Evolutionary conservation across 2,797 vertebrate genomes (phyloP).

Genomic region (Enteromius thamalakanensis): DNA sequence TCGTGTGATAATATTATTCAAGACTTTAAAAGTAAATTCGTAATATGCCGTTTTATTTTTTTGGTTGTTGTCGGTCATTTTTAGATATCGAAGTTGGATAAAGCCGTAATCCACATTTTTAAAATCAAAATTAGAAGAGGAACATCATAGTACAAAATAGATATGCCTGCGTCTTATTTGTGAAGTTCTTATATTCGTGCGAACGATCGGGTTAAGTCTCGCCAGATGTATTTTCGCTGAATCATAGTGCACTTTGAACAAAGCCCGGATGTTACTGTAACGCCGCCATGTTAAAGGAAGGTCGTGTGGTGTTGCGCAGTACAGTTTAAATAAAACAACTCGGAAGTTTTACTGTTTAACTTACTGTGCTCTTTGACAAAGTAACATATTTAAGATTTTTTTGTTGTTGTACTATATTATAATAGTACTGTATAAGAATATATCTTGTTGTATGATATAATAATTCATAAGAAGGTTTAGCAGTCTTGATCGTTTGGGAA

Average conservation of each 20-base stretch:
- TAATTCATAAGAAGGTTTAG: background rate
- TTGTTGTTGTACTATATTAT: too few relatives aligned
- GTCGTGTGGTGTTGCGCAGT: background rate
- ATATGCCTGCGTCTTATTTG: background rate
- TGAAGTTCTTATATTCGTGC: background rate
- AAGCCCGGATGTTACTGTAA: constrained; percentile 57
- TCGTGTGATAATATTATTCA: background rate
- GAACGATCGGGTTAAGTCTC: background rate
- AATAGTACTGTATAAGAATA: too few relatives aligned
- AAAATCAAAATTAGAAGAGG: background rate
- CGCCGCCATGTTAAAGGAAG: constrained; percentile 32
- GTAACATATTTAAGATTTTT: too few relatives aligned
- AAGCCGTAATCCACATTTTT: background rate
- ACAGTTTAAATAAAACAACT: background rate
- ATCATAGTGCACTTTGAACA: constrained; percentile 40
- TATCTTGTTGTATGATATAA: background rate
- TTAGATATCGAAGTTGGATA: background rate
- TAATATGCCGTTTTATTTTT: background rate
- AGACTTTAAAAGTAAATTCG: background rate
- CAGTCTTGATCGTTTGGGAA: background rate
- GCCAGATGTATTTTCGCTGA: constrained; percentile 31
- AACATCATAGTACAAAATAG: background rate
- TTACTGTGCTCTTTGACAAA: too few relatives aligned
- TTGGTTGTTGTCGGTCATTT: background rate
- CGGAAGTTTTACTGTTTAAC: too few relatives aligned